Evolutionary conservation across 30 jellyfish, hydroid and myxozoan species (phyloP).

Genomic region (Turritopsis rubra): DNA sequence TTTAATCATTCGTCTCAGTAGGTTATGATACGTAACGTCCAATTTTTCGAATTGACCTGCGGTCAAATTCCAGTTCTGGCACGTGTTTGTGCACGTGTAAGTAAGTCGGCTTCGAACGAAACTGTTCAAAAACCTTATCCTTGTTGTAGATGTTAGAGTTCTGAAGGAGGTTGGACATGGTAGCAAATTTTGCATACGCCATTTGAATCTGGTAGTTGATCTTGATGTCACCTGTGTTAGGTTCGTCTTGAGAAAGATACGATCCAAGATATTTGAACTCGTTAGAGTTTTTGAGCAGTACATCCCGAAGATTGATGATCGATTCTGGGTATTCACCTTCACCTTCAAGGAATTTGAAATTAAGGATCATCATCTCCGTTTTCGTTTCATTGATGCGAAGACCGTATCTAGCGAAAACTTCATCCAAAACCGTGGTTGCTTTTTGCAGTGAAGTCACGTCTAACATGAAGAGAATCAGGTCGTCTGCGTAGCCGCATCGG

Average conservation of each 20-base stretch:
- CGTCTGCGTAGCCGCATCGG: no score
- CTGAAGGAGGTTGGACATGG: slow-evolving; percentile 1
- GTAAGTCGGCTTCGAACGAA: slow-evolving; percentile 13
- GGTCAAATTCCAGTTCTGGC: slow-evolving; percentile 5
- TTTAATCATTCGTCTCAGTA: slow-evolving; percentile 5
- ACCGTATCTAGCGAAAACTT: no score
- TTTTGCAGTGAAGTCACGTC: no score
- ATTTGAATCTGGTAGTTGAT: slow-evolving; percentile 6
- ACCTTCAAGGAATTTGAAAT: background rate
- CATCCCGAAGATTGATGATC: no score
- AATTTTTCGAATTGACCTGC: background rate
- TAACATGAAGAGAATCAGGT: no score
- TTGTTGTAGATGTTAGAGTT: background rate
- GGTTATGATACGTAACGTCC: slow-evolving; percentile 5
- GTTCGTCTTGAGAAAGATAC: background rate
- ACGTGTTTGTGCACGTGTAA: background rate
- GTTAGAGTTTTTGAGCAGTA: background rate
- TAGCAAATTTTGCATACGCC: background rate
- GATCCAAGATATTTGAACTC: background rate
- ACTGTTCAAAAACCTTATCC: slow-evolving; percentile 4
- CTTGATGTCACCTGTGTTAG: slow-evolving; percentile 18
- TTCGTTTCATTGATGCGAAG: no score
- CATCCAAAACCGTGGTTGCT: no score
- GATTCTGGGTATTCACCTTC: slow-evolving; percentile 19
- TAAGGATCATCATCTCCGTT: no score